A percentile compares a stretch with the other conserved stretches of the same genome.
These are phyloP conservation scores for Uria aalge DNA, from an alignment of 2,113 vertebrate species.

Conservation along the genomic window DNA sequence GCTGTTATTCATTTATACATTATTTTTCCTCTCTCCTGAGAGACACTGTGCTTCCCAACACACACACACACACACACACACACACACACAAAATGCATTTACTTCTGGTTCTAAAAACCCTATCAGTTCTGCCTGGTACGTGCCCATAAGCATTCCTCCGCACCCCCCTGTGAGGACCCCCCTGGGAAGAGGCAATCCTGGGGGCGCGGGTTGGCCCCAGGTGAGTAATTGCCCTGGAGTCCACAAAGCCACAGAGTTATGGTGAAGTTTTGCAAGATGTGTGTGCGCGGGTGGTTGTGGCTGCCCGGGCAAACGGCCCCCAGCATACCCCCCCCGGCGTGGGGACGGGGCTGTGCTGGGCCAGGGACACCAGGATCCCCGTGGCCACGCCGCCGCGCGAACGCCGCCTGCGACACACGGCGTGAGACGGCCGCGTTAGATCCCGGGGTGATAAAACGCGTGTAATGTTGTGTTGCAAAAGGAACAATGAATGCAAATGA, in stretches of 20 bases:
- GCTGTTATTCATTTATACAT: slow-evolving; percentile 41
- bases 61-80: neutral
- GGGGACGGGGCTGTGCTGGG: fast-evolving
- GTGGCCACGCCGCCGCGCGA: neutral
- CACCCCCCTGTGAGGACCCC: fast-evolving
- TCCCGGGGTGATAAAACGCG: neutral
- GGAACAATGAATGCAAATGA: slow-evolving; percentile 31
- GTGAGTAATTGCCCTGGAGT: neutral
- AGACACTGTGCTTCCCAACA: neutral
- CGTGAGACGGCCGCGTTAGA: neutral
- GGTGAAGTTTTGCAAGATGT: neutral
- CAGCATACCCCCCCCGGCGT: fast-evolving
- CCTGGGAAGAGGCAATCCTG: fast-evolving
- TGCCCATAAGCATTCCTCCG: neutral
- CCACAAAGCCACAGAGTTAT: fast-evolving
- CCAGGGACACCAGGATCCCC: neutral
- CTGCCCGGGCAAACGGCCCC: fast-evolving
- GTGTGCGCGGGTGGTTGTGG: neutral
- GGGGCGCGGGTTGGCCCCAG: neutral
- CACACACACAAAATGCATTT: neutral
- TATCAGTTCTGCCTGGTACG: neutral
- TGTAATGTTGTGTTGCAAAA: neutral
- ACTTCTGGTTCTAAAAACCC: neutral
- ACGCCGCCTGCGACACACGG: neutral
- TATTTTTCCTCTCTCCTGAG: slow-evolving; percentile 42